Conservation (phyloP, 2,797 vertebrate species). For the Lithobates sylvaticus region DNA sequence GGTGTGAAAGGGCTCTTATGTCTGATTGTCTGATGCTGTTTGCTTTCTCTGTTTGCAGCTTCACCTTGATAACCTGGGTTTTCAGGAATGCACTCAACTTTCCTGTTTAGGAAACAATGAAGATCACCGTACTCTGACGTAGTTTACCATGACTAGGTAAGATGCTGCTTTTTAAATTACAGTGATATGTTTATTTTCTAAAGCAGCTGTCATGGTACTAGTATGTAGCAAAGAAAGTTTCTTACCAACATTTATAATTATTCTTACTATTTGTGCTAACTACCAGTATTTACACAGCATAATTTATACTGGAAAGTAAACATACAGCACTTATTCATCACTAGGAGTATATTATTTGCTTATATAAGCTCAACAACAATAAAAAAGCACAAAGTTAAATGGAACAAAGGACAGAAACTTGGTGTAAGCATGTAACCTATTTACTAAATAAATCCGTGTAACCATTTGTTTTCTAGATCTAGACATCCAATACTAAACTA, state of each 20-base stretch:
- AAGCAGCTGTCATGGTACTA: constrained; percentile 10
- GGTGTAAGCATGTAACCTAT: too few relatives aligned
- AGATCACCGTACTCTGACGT: constrained; percentile 33
- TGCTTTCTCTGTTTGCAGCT: background rate
- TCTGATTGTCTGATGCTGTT: background rate
- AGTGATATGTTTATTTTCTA: background rate
- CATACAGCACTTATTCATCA: constrained; percentile 14
- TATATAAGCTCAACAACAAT: too few relatives aligned
- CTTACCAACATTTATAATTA: background rate
- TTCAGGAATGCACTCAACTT: constrained; percentile 27
- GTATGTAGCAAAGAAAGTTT: background rate
- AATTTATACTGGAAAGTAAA: constrained; percentile 37
- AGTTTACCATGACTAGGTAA: constrained; percentile 41
- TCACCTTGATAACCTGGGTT: constrained; percentile 19
- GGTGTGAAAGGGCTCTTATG: too few relatives aligned
- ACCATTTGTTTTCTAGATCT: too few relatives aligned
- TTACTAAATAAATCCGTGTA: too few relatives aligned
- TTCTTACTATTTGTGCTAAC: background rate
- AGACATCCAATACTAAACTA: too few relatives aligned
- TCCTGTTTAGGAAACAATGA: constrained; percentile 5
- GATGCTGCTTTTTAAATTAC: constrained; percentile 10
- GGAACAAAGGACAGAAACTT: too few relatives aligned
- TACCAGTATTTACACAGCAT: constrained; percentile 15
- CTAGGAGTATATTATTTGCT: constrained; percentile 37
- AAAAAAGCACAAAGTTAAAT: too few relatives aligned